Base-by-base conservation (phyloP, 2,888 invertebrate genomes). In the Fragum fragum region DNA sequence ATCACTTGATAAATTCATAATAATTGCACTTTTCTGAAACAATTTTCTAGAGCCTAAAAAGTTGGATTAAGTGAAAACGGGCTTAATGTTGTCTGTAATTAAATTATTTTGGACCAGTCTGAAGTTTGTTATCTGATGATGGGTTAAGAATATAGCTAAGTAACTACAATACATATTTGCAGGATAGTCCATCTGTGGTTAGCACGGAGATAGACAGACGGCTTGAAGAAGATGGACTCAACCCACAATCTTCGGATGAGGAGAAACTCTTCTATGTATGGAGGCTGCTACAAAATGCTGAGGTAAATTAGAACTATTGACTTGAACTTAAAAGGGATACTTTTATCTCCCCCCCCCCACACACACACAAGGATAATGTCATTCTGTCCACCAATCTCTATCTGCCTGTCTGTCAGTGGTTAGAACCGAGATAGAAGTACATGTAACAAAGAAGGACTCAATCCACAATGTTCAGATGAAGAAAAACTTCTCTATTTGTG, bases 221-320 rank as follows among this genome's bases (percentile, higher is more conserved):
- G 5, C 84, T 92, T 28, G 82, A 88, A 39, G 91, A 92, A 42
- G 92, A 91, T 84, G 93, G 93, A 11, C 83, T 93, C 39, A 90
- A 88, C 39, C 87, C 90, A 0, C 86, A 90, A 21, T 88, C 90
- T 83, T 79, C 90, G 14, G 91, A 92, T 63, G 87, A 88, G 68
- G 91, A 93, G 76, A 93, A 93, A 72, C 83, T 93, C 7, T 73
- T 90, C 63, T 90, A 92, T 83, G 82, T 93, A 5, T 93, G 93
- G 93, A 86, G 90, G 59, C 86, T 92, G 7, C 90, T 91, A 63
- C 88, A 90, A 70, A 87, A 90, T 59, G 83, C 90, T 18, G 91
- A 93, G 91, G 93, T 93, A 80, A 66, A 74, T 26, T 36, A 36
- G 3, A 36, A 3, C 32, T 36, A 36, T 6, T 36, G 32, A 36